These are phyloP conservation scores for Centropristis striata DNA, from an alignment of 2,113 vertebrate genomes.

Conservation along the genomic window DNA sequence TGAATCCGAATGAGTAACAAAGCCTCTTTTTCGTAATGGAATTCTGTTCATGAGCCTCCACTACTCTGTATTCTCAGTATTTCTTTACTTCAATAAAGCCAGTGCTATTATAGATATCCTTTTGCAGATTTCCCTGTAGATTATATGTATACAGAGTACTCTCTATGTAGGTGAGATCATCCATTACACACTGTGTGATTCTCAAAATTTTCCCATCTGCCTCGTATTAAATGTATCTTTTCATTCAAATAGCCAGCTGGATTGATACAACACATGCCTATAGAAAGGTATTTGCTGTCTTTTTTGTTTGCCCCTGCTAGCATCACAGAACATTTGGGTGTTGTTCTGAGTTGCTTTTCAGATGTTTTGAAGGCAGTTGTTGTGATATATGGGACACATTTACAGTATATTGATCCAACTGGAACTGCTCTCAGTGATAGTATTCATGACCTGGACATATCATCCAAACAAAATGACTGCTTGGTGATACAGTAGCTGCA, in stretches of 20 bases:
- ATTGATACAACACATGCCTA: background rate
- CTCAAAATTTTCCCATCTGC: background rate
- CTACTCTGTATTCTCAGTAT: background rate
- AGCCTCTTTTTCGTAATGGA: too few relatives aligned
- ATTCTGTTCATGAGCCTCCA: background rate
- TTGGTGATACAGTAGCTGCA: background rate
- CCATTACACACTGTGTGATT: background rate
- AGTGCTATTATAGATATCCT: background rate
- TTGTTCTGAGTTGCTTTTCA: slow-evolving; percentile 18
- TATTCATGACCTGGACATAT: slow-evolving; percentile 8
- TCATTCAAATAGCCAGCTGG: background rate
- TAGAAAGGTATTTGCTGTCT: background rate
- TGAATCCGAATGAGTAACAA: background rate
- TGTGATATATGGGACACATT: slow-evolving; percentile 29
- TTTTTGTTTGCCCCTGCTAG: background rate
- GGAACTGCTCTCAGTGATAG: slow-evolving; percentile 14
- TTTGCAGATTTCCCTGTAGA: background rate
- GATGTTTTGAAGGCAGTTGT: background rate
- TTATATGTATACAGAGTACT: background rate
- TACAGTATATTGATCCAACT: slow-evolving; percentile 36
- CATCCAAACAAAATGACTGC: slow-evolving; percentile 6
- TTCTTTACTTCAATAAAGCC: background rate
- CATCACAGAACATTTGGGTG: background rate
- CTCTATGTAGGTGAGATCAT: background rate
- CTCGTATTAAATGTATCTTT: too few relatives aligned